Percentiles rank a stretch among this genome's conserved stretches.
phyloP scores from a whole-genome alignment of 2,797 vertebrate species.

The Apogon hyalosoma region DNA sequence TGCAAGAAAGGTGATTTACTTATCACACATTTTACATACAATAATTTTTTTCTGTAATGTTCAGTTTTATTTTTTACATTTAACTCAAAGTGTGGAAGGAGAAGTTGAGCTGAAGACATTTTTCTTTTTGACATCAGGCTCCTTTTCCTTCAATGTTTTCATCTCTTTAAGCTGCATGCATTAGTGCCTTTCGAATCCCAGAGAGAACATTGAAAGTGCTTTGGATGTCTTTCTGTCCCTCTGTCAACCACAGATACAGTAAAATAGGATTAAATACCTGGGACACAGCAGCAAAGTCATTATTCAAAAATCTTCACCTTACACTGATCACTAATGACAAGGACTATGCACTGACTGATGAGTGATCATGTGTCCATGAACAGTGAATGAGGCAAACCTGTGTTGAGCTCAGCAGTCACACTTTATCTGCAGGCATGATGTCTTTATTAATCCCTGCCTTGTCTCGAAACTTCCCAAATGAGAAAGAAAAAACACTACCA shows the following conservation, averaged over 20 bases:
- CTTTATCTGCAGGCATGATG: conserved; percentile 51
- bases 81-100: conserved; percentile 1
- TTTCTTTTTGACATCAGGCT: conserved; percentile 7
- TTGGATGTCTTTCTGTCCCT: conserved; percentile 20
- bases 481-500: conserved; percentile 67
- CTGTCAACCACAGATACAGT: conserved; percentile 45
- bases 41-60: conserved; percentile 18
- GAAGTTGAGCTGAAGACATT: conserved; percentile 4
- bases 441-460: conserved; percentile 51
- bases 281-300: conserved; percentile 69
- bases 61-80: conserved; percentile 36
- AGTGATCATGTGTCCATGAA: conserved; percentile 44
- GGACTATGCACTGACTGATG: conserved; percentile 50
- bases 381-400: conserved; percentile 43
- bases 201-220: conserved; percentile 13
- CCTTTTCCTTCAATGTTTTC: conserved; percentile 16
- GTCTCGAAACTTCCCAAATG: conserved; percentile 77
- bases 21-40: conserved; percentile 53
- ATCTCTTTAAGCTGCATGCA: conserved; percentile 52
- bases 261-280: conserved; percentile 46
- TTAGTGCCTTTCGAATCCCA: conserved; percentile 22
- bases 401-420: conserved; percentile 55
- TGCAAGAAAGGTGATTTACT: conserved; percentile 56
- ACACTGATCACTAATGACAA: conserved; percentile 56
- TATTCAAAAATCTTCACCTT: conserved; percentile 36